Conservation (phyloP, 1,140 invertebrate species). For the Sesamia nonagrioides region DNA sequence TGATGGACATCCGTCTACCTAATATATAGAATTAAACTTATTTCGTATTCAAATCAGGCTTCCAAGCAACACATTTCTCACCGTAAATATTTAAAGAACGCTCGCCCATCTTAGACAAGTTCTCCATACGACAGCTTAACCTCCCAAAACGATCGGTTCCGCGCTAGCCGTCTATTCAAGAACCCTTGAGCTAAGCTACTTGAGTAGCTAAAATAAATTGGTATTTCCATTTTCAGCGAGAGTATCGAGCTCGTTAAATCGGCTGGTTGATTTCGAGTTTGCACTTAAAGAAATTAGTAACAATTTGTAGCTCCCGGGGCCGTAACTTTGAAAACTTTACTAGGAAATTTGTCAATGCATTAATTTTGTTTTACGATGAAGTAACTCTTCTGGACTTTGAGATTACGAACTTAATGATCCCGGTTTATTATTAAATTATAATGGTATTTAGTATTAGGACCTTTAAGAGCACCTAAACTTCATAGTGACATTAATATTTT, state of each 20-base stretch:
- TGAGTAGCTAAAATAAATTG: conserved; percentile 33
- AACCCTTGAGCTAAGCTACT: conserved; percentile 22
- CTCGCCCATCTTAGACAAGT: not conserved
- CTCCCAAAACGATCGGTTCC: conserved; percentile 1
- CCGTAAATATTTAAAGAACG: not conserved
- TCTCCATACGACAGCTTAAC: not conserved
- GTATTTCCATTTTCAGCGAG: conserved; percentile 32
- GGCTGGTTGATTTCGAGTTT: conserved; percentile 53
- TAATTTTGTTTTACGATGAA: conserved; percentile 49
- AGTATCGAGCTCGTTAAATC: conserved; percentile 49
- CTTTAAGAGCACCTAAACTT: not conserved
- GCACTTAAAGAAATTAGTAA: conserved; percentile 59
- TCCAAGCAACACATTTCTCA: not conserved
- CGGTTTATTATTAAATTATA: conserved; percentile 32
- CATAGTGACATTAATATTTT: not conserved
- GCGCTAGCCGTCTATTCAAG: not conserved
- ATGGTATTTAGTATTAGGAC: conserved; percentile 22
- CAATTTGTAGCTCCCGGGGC: conserved; percentile 59
- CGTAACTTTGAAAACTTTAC: conserved; percentile 40
- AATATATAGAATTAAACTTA: too few species aligned
- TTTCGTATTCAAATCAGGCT: too few species aligned
- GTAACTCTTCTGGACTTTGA: conserved; percentile 33
- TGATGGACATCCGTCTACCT: too few species aligned
- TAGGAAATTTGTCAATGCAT: conserved; percentile 46
- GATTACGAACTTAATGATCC: conserved; percentile 38